These are phyloP conservation scores for Tortrix viridana DNA, from an alignment of 2,888 invertebrate species.

Conservation along the genomic window DNA sequence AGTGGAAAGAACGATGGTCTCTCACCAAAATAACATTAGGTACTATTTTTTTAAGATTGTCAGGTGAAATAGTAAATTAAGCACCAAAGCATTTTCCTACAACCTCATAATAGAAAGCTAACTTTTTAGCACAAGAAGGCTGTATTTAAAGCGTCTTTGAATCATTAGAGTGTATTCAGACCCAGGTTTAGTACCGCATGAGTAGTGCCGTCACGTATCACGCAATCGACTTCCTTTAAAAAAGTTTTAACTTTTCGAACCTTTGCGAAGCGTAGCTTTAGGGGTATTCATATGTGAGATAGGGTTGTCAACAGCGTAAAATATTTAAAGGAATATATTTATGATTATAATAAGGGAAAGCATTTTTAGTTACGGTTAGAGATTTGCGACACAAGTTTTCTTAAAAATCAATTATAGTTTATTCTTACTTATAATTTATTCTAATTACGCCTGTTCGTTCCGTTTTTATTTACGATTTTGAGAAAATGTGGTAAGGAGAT, in stretches of 20 bases:
- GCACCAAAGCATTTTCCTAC: neutral
- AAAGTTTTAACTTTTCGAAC: slow-evolving; percentile 35
- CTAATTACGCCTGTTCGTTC: no score
- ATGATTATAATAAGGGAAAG: no score
- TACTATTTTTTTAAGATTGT: no score
- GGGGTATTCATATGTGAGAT: slow-evolving; percentile 27
- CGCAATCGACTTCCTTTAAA: slow-evolving; percentile 38
- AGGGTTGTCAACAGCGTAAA: slow-evolving; percentile 16
- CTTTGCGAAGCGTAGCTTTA: slow-evolving; percentile 25
- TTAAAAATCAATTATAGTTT: no score
- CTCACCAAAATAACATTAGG: no score
- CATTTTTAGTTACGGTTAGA: no score
- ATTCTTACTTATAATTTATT: no score
- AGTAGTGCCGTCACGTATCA: slow-evolving; percentile 31
- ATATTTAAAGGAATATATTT: neutral
- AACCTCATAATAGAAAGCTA: neutral
- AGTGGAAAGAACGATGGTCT: no score
- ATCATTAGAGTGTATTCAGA: slow-evolving; percentile 34
- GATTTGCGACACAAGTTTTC: no score
- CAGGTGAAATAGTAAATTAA: no score
- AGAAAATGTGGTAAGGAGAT: no score
- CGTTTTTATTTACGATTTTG: no score
- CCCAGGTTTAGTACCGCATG: slow-evolving; percentile 17
- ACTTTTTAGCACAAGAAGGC: neutral
- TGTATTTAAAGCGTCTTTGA: slow-evolving; percentile 32